A percentile compares a stretch with the other conserved stretches of the same genome.
These are phyloP conservation scores for Scaptomyza polygonia DNA, from an alignment of 2,888 invertebrate species.

Conservation along the genomic window DNA sequence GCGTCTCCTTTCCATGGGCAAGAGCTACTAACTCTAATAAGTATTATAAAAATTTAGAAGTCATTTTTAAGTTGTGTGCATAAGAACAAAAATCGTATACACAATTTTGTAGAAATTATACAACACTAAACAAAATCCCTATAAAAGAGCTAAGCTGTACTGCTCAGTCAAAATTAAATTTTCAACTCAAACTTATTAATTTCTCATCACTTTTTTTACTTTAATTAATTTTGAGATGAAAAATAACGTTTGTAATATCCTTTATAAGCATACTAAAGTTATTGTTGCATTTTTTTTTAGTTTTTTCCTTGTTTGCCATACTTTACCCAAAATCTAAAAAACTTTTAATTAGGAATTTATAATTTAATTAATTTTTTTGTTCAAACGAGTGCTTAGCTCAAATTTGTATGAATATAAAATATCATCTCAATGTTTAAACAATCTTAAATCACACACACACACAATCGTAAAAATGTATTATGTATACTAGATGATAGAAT, in stretches of 20 bases:
- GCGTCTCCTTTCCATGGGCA: slow-evolving; percentile 34
- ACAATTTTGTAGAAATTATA: slow-evolving; percentile 63
- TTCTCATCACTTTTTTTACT: no score
- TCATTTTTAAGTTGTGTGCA: slow-evolving; percentile 18
- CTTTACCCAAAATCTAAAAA: no score
- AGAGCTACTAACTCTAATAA: slow-evolving; percentile 35
- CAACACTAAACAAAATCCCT: slow-evolving; percentile 22
- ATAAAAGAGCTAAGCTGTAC: neutral
- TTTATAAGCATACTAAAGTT: no score
- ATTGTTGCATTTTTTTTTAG: no score
- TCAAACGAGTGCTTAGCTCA: no score
- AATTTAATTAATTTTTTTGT: no score
- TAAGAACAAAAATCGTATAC: slow-evolving; percentile 15
- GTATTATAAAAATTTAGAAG: neutral
- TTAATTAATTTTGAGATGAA: no score
- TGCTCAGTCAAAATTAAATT: no score
- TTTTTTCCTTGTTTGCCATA: no score
- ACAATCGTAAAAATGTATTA: slow-evolving; percentile 6
- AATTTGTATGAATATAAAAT: neutral
- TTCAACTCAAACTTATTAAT: no score
- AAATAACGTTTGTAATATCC: no score
- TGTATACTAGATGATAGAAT: neutral
- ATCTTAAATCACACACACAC: slow-evolving; percentile 2
- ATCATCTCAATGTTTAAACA: neutral
- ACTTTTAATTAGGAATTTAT: no score